Evolutionary conservation across 2,797 vertebrate genomes (phyloP).

Genomic region (Poeciliopsis infans): DNA sequence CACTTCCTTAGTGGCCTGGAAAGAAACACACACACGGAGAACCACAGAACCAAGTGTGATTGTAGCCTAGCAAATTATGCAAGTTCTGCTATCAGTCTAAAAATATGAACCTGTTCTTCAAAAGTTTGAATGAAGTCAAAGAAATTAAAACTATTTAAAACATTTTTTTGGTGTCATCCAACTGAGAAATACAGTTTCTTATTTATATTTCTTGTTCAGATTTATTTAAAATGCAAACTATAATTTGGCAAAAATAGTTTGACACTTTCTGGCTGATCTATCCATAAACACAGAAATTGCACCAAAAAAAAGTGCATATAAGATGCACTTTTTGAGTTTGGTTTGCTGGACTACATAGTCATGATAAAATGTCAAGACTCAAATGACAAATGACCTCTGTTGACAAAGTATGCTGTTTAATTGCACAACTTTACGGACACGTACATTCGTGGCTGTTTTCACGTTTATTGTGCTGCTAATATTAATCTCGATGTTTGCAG

Average conservation of each 20-base stretch:
- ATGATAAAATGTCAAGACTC: background rate
- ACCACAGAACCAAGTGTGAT: constrained; percentile 13
- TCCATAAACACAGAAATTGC: background rate
- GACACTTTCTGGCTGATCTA: background rate
- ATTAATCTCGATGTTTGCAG: no score
- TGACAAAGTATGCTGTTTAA: background rate
- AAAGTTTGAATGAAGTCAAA: background rate
- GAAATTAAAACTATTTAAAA: background rate
- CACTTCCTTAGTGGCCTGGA: constrained; percentile 98
- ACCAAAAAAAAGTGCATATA: background rate
- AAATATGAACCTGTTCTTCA: background rate
- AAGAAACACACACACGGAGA: constrained; percentile 32
- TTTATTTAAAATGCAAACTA: background rate
- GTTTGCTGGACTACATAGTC: background rate
- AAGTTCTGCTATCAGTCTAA: constrained; percentile 5
- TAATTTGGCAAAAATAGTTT: background rate
- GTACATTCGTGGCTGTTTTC: no score
- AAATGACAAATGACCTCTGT: background rate
- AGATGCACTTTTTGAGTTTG: background rate
- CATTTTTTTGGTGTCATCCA: background rate
- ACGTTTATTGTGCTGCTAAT: no score
- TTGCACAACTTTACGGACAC: no score
- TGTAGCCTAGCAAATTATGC: constrained; percentile 10
- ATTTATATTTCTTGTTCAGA: background rate
- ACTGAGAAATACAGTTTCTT: background rate